Evolutionary conservation across 1,140 invertebrate species (phyloP), one percentile per base, ranked within the genome.

Genomic region (Caenorhabditis latens): DNA sequence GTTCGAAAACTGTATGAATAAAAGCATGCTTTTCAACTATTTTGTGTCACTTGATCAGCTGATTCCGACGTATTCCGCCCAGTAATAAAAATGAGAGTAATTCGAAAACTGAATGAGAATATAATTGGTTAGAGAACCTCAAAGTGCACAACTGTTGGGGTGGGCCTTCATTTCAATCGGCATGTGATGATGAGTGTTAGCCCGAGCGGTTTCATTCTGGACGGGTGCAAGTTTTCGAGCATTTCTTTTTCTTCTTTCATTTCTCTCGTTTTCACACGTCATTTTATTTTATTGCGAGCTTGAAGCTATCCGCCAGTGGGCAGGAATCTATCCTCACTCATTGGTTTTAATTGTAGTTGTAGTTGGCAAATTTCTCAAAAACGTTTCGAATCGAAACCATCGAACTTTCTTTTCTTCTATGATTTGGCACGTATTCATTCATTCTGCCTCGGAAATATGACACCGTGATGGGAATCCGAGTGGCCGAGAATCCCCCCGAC

Each of bases 351-450:
- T 9, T 19, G 14, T 71, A 19, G 65, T 71, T 19, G 40, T 71
- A 9, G 61, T 24, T 42, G 61, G 24, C 8, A 14, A 58, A 19
- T 58, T 58, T 14, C n/a, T 14, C 13, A 3, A 14, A 42, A 79
- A 50, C 53, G 43, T 79, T 50, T 50, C 46, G 24, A 50, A 7
- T 71, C 42, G 24, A 24, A 11, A 14, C 11, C 40, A 50, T 79
- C n/a, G 19, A 79, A 71, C 43, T 24, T 32, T 79, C 13, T 50
- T 79, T 50, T 32, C 32, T 11, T n/a, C 21, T 50, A 21, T 79
- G 71, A 79, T 79, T 79, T 24, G n/a, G 71, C 71, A 79, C 71
- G 71, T 79, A 79, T 79, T 79, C 71, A 79, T 79, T 79, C 71
- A 40, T 48, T 6, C 46, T 50, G 14, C 71, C 24, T 79, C 46